Base-by-base conservation (phyloP, 35 echinoderm and acorn worm species). In the Holothuria glaberrima region DNA sequence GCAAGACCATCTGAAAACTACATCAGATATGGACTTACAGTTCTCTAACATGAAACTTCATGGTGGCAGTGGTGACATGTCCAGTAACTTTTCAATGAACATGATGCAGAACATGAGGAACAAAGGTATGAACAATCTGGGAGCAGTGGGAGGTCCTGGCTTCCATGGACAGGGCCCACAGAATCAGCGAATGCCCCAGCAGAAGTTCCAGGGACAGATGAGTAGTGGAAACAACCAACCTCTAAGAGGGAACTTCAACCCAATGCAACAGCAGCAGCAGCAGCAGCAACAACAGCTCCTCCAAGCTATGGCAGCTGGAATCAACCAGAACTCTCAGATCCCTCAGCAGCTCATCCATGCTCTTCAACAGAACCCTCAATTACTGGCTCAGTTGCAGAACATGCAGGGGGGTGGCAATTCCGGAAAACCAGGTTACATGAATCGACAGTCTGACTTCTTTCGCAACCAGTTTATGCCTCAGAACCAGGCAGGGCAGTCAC, bases 401-500 rank as follows among this genome's bases (percentile, higher is more conserved):
- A 90, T 90, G 33, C 90, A 92, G 82, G 82, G 90, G 82, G 82
- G 90, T 75, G 61, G 71, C 10, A 66, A 80, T 33, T 58, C 14
- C 6, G 76, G 65, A 3, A 87, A 76, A 18, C 33, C 33, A n/a
- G 86, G 70, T 2, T 80, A 58, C 86, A 92, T 48, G 71, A 75
- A 87, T 45, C 68, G 59, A 18, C 91, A 88, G 32, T 81, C 73
- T 32, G 77, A 90, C 18, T 26, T 58, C 30, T 71, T 68, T 29
- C 61, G 90, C 58, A 90, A 90, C 52, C 58, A 66, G 85, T 66
- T 22, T 18, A 93, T 88, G 34, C 52, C 67, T 13, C 65, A 90
- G 56, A 94, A 94, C 80, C 95, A 98, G 90, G 87, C 89, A 50
- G 86, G 86, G 4, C 91, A 91, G 48, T 89, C 84, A 41, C 88